Evolutionary conservation across 2,113 vertebrate species (phyloP).

Genomic region (Thunnus thynnus): DNA sequence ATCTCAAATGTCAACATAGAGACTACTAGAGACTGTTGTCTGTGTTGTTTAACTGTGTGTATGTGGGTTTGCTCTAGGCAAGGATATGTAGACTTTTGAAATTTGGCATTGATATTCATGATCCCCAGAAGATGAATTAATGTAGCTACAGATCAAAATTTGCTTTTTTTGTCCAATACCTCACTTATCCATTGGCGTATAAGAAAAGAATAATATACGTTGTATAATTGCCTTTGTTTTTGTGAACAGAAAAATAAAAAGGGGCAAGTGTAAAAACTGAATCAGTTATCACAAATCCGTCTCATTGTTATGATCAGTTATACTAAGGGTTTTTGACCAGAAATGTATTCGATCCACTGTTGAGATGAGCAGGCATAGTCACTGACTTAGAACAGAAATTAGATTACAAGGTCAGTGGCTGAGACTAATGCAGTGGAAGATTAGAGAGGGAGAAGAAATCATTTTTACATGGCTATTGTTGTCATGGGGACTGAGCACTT

Average conservation of each 20-base stretch:
- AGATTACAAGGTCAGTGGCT: conserved; percentile 71
- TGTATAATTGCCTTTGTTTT: conserved; percentile 11
- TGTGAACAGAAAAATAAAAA: conserved; percentile 1
- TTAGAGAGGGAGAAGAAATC: conserved; percentile 59
- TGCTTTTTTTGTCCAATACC: neutral
- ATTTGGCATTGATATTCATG: conserved; percentile 12
- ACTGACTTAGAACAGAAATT: conserved; percentile 64
- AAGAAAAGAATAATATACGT: conserved; percentile 1
- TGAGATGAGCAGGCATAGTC: conserved; percentile 53
- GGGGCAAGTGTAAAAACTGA: conserved; percentile 28
- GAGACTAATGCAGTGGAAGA: conserved; percentile 64
- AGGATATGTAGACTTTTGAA: neutral
- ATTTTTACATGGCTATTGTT: conserved; percentile 63
- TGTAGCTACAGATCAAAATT: conserved; percentile 18
- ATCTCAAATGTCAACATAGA: conserved; percentile 42
- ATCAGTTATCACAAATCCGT: conserved; percentile 40
- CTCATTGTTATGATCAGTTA: conserved; percentile 41
- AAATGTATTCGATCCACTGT: conserved; percentile 53
- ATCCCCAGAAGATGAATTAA: neutral
- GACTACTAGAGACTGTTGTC: neutral
- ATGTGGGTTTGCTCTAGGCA: neutral
- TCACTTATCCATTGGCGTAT: conserved; percentile 1
- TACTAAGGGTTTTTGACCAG: conserved; percentile 52
- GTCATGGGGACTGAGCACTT: conserved; percentile 65
- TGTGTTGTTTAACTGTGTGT: neutral